phyloP scores from a whole-genome alignment of 2,797 vertebrate species.

The Xyrichtys novacula region DNA sequence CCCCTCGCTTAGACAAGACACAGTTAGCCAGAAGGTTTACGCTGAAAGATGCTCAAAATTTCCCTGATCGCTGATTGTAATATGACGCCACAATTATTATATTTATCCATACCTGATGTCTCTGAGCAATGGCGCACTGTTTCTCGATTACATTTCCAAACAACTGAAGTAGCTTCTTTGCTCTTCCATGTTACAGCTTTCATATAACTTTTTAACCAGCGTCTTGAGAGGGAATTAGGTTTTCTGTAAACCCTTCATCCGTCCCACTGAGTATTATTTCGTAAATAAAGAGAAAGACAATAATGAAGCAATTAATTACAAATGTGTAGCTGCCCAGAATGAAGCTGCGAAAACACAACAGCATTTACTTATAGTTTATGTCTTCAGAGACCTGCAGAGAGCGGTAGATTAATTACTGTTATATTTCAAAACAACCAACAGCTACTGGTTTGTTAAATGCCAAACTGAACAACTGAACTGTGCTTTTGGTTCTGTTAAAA shows the following conservation, averaged over 20 bases:
- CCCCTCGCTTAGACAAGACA: too few relatives aligned
- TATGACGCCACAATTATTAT: too few relatives aligned
- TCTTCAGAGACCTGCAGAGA: constrained; percentile 13
- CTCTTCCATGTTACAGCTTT: constrained; percentile 36
- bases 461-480: background rate
- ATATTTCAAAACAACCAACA: constrained; percentile 20
- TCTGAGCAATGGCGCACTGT: background rate
- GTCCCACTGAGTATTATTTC: constrained; percentile 1
- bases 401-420: constrained; percentile 36
- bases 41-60: too few relatives aligned
- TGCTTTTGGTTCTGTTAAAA: background rate
- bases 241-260: constrained; percentile 55
- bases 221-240: constrained; percentile 38
- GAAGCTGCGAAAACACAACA: background rate
- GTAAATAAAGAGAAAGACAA: constrained; percentile 13
- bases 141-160: constrained; percentile 29
- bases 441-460: constrained; percentile 9
- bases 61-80: too few relatives aligned
- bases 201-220: constrained; percentile 43
- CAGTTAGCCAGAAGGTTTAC: too few relatives aligned
- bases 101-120: too few relatives aligned
- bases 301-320: constrained; percentile 28
- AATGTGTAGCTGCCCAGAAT: constrained; percentile 11
- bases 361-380: background rate
- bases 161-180: constrained; percentile 40